A percentile compares a stretch with the other conserved stretches of the same genome.
These are phyloP conservation scores for Anableps anableps DNA, from an alignment of 2,797 vertebrate genomes.

Conservation along the genomic window DNA sequence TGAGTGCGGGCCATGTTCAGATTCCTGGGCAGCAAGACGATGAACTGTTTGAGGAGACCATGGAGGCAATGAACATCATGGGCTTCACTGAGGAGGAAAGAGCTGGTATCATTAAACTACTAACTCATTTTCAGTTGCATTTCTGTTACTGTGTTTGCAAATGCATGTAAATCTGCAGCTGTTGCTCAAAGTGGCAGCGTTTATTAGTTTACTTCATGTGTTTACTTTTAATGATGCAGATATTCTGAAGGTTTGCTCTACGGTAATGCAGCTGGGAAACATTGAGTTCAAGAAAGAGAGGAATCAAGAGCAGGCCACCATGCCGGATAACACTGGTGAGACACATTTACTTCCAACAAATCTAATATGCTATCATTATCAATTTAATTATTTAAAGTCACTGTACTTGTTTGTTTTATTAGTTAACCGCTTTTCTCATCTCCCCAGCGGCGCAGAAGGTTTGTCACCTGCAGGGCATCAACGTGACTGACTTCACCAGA, in stretches of 20 bases:
- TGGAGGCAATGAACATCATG: slow-evolving; percentile 97
- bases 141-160: neutral
- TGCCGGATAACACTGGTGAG: slow-evolving; percentile 97
- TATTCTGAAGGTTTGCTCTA: slow-evolving; percentile 92
- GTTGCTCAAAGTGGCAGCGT: neutral
- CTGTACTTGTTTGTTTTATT: neutral
- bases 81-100: slow-evolving; percentile 92
- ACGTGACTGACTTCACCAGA: slow-evolving; percentile 96
- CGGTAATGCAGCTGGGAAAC: slow-evolving; percentile 94
- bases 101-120: slow-evolving; percentile 70
- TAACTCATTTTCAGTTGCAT: neutral
- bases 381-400: neutral
- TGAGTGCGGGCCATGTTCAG: slow-evolving; percentile 88
- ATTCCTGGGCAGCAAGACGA: slow-evolving; percentile 90
- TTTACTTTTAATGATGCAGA: slow-evolving; percentile 75
- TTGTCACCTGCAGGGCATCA: slow-evolving; percentile 95
- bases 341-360: neutral
- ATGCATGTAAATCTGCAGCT: neutral
- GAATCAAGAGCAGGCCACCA: slow-evolving; percentile 96
- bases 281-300: slow-evolving; percentile 98
- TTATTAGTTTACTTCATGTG: neutral
- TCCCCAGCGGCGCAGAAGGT: slow-evolving; percentile 94
- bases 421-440: neutral
- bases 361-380: neutral
- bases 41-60: slow-evolving; percentile 93